Conservation (phyloP, 2,888 invertebrate species). For the Rhagophthalmus giganteus region DNA sequence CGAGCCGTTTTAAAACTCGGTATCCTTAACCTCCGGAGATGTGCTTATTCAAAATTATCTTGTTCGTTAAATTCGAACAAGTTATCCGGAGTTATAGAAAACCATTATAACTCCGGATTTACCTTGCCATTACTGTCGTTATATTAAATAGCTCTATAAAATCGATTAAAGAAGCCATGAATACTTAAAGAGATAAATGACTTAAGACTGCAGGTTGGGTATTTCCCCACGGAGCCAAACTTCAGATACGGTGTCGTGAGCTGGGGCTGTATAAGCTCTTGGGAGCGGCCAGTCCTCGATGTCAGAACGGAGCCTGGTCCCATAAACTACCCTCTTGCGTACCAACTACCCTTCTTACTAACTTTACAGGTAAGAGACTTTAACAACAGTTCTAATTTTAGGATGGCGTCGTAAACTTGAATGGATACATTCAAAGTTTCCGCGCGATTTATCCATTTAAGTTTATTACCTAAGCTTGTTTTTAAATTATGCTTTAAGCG, state of each 20-base stretch:
- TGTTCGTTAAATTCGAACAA: constrained; percentile 4
- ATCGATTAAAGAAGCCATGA: constrained; percentile 22
- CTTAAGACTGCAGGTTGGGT: constrained; percentile 64
- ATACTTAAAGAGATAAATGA: constrained; percentile 33
- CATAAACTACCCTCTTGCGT: constrained; percentile 79
- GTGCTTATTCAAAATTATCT: constrained; percentile 4
- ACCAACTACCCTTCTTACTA: constrained; percentile 83
- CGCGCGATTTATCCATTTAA: background rate
- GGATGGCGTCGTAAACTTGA: background rate
- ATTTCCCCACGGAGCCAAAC: constrained; percentile 76
- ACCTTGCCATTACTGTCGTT: constrained; percentile 10
- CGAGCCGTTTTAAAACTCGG: constrained; percentile 6
- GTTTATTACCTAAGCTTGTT: no score
- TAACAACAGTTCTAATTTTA: constrained; percentile 1
- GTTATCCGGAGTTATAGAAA: background rate
- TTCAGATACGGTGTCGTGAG: constrained; percentile 77
- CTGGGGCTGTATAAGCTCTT: constrained; percentile 82
- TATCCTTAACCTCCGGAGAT: constrained; percentile 1
- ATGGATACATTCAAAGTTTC: background rate
- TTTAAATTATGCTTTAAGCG: no score
- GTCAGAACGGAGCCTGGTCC: constrained; percentile 82
- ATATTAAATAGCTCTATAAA: constrained; percentile 15
- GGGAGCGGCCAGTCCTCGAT: constrained; percentile 75
- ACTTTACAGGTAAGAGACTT: constrained; percentile 71
- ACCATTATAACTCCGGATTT: constrained; percentile 1